Evolutionary conservation across 2,888 invertebrate genomes (phyloP).

Genomic region (Drosophila rubida): DNA sequence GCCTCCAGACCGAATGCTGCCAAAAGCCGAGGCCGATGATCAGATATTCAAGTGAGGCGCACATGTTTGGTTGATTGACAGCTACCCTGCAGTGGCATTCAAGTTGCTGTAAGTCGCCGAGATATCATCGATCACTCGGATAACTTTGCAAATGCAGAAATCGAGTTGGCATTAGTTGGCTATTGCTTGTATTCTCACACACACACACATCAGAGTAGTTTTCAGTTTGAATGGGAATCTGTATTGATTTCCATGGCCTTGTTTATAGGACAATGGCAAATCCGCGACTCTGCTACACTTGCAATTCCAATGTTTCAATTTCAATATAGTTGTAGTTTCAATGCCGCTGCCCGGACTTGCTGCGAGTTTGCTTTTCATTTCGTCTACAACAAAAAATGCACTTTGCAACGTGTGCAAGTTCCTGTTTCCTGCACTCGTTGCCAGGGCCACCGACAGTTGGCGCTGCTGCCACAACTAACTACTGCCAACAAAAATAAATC

Average conservation of each 20-base stretch:
- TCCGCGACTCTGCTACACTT: constrained; percentile 53
- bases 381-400: constrained; percentile 27
- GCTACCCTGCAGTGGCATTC: constrained; percentile 1
- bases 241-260: constrained; percentile 66
- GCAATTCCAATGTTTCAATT: constrained; percentile 67
- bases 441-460: constrained; percentile 15
- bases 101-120: neutral
- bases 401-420: constrained; percentile 33
- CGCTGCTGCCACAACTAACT: constrained; percentile 5
- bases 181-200: constrained; percentile 31
- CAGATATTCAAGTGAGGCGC: neutral
- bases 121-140: constrained; percentile 41
- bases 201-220: neutral
- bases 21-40: neutral
- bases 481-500: neutral
- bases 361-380: constrained; percentile 52
- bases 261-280: constrained; percentile 63
- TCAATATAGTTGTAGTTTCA: constrained; percentile 39
- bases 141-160: constrained; percentile 13
- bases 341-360: constrained; percentile 38
- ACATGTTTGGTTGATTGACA: constrained; percentile 12
- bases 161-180: constrained; percentile 34
- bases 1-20: constrained; percentile 5
- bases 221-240: constrained; percentile 24
- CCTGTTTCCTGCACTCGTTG: constrained; percentile 50